Evolutionary conservation across 1,140 invertebrate genomes (phyloP), one percentile per base, ranked within the genome.

Genomic region (Oryzaephilus surinamensis): DNA sequence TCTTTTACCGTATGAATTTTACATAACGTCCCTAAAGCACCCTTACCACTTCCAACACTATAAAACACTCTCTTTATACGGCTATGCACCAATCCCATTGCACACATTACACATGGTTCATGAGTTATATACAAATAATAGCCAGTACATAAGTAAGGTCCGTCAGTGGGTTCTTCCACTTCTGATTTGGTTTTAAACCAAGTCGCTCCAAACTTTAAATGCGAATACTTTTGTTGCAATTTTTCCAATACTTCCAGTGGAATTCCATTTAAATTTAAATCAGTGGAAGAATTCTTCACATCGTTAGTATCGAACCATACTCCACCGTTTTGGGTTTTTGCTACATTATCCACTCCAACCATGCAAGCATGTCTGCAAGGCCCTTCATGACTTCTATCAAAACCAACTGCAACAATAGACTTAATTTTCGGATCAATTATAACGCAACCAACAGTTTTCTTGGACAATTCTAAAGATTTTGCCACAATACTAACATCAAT

Each of bases 51-150:
- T 35, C 76, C 74, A 0, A 64, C 39, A 8, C 73, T 70, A 57
- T 86, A 96, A 60, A 96, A 96, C 0, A 96, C 75, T 46, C 84
- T 70, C 17, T 74, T 74, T 0, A 78, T 77, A 47, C 94, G 67
- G 16, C 87, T 88, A 64, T 97, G 94, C 1, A 96, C 71, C 29
- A 97, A 62, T 1, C 84, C 92, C 93, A 97, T 97, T 0, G 87
- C 72, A 67, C 94, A 96, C 77, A 97, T 89, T 2, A 86, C 57
- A 64, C 94, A 97, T 0, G 93, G 93, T 58, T 97, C 93, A 38
- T 70, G 69, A 2, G 79, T 74, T 8, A 89, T 55, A 58, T 92
- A 96, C 1, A 86, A 59, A 67, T 91, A 83, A 64, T 88, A 93
- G 6, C 82, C 81, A 0, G 90, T 95, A 62, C 90, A 94, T 4